A percentile compares a stretch with the other conserved stretches of the same genome.
These are phyloP conservation scores for Bubo blakistoni DNA, from an alignment of 2,113 vertebrate genomes.

Conservation along the genomic window DNA sequence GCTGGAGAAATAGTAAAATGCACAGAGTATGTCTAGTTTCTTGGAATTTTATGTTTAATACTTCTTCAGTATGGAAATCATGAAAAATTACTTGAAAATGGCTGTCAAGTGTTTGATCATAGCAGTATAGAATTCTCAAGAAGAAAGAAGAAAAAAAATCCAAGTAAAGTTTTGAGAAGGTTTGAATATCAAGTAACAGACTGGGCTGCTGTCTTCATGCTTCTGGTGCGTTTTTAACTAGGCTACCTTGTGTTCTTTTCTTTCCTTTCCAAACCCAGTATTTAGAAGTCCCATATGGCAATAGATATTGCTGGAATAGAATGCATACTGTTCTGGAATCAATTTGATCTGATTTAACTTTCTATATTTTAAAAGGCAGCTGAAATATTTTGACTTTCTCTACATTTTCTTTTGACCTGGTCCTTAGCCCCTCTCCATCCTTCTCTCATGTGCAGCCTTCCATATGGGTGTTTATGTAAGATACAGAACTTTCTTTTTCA, in stretches of 20 bases:
- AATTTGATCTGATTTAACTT: slow-evolving; percentile 25
- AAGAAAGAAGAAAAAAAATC: slow-evolving; percentile 25
- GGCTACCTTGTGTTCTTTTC: slow-evolving; percentile 63
- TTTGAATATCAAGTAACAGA: slow-evolving; percentile 67
- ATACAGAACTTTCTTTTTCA: background rate
- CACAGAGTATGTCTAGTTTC: slow-evolving; percentile 1
- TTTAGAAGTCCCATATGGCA: slow-evolving; percentile 54
- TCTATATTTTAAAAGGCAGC: slow-evolving; percentile 12
- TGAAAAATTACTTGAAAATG: slow-evolving; percentile 58
- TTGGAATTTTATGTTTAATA: slow-evolving; percentile 38
- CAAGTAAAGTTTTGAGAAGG: slow-evolving; percentile 40
- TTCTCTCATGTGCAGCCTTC: background rate
- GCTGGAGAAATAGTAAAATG: slow-evolving; percentile 22
- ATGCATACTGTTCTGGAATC: slow-evolving; percentile 30
- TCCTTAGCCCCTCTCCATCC: background rate
- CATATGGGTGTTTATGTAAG: background rate
- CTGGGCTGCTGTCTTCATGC: slow-evolving; percentile 60
- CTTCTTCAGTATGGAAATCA: slow-evolving; percentile 57
- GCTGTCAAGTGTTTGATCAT: slow-evolving; percentile 49
- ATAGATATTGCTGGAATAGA: slow-evolving; percentile 28
- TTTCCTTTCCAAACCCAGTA: slow-evolving; percentile 64
- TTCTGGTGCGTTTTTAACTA: slow-evolving; percentile 62
- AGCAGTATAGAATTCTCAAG: slow-evolving; percentile 6
- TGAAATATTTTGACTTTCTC: background rate
- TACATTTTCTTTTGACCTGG: background rate